These are phyloP conservation scores for Orchesellides sinensis DNA, from an alignment of 2,888 invertebrate species.

Conservation along the genomic window DNA sequence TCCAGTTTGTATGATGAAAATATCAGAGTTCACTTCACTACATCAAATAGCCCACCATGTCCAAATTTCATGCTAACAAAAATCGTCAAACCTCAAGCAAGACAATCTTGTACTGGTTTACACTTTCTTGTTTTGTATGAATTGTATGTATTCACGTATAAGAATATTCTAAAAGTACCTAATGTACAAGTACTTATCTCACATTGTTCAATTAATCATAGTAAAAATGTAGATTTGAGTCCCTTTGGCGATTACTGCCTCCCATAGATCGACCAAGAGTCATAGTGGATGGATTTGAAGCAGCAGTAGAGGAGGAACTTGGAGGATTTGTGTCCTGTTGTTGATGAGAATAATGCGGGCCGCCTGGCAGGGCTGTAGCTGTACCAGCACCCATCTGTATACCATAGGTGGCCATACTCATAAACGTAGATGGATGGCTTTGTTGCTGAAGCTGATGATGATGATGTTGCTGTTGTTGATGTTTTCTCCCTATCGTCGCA, in stretches of 20 bases:
- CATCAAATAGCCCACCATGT: background rate
- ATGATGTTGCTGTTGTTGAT: conserved; percentile 24
- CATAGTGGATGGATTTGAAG: conserved; percentile 75
- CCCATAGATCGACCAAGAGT: conserved; percentile 78
- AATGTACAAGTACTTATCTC: background rate
- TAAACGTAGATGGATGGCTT: conserved; percentile 51
- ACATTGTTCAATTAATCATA: conserved; percentile 82
- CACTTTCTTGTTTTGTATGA: background rate
- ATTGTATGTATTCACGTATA: background rate
- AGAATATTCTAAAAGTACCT: background rate
- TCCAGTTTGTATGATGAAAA: background rate
- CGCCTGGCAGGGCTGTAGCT: conserved; percentile 13
- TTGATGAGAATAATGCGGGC: conserved; percentile 36
- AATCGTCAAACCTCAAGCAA: background rate
- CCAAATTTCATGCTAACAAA: background rate
- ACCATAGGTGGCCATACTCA: conserved; percentile 46
- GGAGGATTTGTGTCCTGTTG: conserved; percentile 40
- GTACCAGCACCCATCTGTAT: conserved; percentile 42
- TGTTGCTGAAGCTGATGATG: conserved; percentile 9
- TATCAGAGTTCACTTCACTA: background rate
- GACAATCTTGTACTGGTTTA: background rate
- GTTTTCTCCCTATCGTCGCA: conserved; percentile 43
- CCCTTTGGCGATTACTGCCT: conserved; percentile 79
- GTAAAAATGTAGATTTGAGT: conserved; percentile 82
- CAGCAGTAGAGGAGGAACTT: conserved; percentile 75